Evolutionary conservation across 2,113 vertebrate genomes (phyloP), one percentile per base, ranked within the genome.

Genomic region (Lasiurus cinereus): DNA sequence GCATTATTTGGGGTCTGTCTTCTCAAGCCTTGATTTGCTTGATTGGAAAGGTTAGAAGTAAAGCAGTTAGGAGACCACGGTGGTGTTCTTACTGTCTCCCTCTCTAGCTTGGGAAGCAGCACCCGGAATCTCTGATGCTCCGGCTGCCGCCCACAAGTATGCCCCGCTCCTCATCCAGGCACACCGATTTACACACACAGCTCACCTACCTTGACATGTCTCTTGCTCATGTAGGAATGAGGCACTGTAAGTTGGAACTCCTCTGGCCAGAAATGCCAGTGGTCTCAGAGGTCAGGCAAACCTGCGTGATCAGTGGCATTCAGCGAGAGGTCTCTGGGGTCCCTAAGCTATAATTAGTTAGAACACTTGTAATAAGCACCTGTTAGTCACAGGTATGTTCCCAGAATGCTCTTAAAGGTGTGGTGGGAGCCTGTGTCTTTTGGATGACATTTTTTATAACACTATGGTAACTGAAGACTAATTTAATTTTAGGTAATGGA

Each of bases 401-500:
- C 46, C 67, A 62, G 48, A 77, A 27, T 64, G 33, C 86, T 76
- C 33, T 73, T 48, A 33, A 84, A 80, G 29, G 1, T 56, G 2
- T 31, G 12, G 16, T 66, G 8, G 33, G 15, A 76, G 7, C 31
- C 18, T 77, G 18, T 90, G 39, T n/a, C 54, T 80, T 91, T 56
- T 52, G 24, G 54, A 50, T 84, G 67, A 29, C 29, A 22, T 76
- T 82, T 83, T 46, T 83, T 46, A 3, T 54, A 54, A 69, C 36
- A 46, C 29, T 70, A 10, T 59, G 6, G 36, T 74, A 29, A 43
- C 14, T n/a, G 52, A 90, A 88, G 72, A 69, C 56, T 8, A 67
- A 88, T 83, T 83, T 83, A 54, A 84, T 66, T 84, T 88, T 77
- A 90, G 56, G 48, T 67, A 91, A 72, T 73, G 36, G n/a, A 91